Percentiles rank a stretch among this genome's conserved stretches.
Evolutionary conservation across 2,113 vertebrate species (phyloP).

Genomic region (Thymallus thymallus): DNA sequence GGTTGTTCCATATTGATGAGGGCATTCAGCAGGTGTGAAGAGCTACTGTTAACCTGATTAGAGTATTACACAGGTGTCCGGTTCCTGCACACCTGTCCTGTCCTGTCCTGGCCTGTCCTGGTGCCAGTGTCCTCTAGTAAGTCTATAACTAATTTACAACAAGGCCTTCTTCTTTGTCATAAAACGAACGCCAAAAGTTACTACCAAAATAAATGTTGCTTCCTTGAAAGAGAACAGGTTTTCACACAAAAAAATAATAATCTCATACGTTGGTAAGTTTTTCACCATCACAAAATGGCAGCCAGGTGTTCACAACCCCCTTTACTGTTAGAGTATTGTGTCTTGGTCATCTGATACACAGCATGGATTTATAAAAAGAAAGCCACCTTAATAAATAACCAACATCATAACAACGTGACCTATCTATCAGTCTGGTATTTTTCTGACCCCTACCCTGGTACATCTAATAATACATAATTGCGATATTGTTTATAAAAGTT

Average conservation of each 20-base stretch:
- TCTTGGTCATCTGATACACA: no score
- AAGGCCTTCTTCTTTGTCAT: no score
- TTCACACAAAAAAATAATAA: no score
- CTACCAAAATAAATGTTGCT: no score
- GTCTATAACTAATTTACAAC: no score
- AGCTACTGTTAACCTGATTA: constrained; percentile 17
- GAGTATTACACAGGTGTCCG: neutral
- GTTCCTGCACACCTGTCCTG: neutral
- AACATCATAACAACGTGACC: neutral
- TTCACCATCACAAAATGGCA: no score
- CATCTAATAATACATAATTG: neutral
- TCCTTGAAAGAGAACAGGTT: no score
- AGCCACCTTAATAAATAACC: neutral
- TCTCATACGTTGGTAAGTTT: no score
- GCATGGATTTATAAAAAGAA: neutral
- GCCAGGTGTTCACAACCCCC: no score
- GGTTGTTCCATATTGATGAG: neutral
- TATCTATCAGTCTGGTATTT: neutral
- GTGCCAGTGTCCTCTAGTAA: neutral
- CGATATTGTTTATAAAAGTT: neutral
- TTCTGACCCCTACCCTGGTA: neutral
- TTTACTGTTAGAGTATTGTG: no score
- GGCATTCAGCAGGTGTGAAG: neutral
- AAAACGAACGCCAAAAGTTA: no score
- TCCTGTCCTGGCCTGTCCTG: no score